Base-by-base conservation (phyloP, 2,888 invertebrate species). In the Bellardia pandia region DNA sequence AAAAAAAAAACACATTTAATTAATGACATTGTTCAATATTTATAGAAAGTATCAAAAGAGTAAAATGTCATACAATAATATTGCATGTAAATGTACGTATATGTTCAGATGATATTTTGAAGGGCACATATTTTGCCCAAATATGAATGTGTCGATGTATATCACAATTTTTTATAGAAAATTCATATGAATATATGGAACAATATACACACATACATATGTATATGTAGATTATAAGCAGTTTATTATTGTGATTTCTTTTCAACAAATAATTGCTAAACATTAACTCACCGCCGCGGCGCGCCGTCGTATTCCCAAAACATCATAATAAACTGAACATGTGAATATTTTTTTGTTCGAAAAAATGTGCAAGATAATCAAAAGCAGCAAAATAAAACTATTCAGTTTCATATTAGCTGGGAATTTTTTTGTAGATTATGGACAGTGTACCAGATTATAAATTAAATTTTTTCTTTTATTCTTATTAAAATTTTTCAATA, bases 351-450 rank as follows among this genome's bases (percentile, higher is more conserved):
- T 58, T 48, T 16, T 23, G 37, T 16, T 11, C 6, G 3, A 5
- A 37, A 51, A 42, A 71, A 71, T 79, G 37, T 79, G 71, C 79
- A 62, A 53, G 40, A n/a, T 71, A 79, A 79, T 71, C 79, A 71
- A 71, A 62, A 51, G 30, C 5, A 16, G 0, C 13, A 30, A 30
- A 23, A 11, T 1, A 48, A 62, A 51, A 37, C 7, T 8, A 33
- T n/a, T 33, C 16, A 37, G n/a, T 53, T 79, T 76, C 1, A 45
- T 6, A 60, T 60, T 33, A 5, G 13, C 6, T 74, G 14, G 72
- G n/a, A 8, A 42, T 42, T 72, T 23, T 74, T n/a, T 48, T 62
- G 48, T 48, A 56, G n/a, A 30, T 30, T 58, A 13, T 58, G 30
- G 13, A 30, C 58, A 58, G 4, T 2, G 9, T 58, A 33, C 13